Base-by-base conservation (phyloP, 2,888 invertebrate species). In the Ichneumon xanthorius region DNA sequence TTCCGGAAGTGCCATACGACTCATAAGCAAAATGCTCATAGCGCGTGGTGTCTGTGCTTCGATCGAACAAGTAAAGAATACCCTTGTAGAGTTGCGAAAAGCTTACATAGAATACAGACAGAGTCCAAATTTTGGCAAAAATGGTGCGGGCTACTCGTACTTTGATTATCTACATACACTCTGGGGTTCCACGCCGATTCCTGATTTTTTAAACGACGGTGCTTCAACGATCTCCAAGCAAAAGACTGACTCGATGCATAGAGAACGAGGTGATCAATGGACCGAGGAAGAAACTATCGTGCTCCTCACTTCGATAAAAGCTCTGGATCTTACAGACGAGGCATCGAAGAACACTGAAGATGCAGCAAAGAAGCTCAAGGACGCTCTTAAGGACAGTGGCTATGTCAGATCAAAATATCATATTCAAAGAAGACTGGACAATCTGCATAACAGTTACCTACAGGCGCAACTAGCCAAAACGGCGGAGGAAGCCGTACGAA, bases 211-310 rank as follows among this genome's bases (percentile, higher is more conserved):
- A 16, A 53, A 9, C 11, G 61, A 30, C 16, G 9, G 9, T n/a
- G n/a, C 45, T 48, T 16, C 45, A 1, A 48, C 4, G 5, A 48
- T 19, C 9, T 6, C 3, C 3, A 76, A 5, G 26, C 33, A 45
- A n/a, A 71, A 61, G 22, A 53, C 58, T 7, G 80, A 67, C 4
- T 4, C 40, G 53, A 40, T 30, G 22, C 65, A 61, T 1, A 84
- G 81, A 70, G 87, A 87, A 7, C 63, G 73, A 26, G 87, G 87
- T 55, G 89, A 90, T 70, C 85, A 80, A 58, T 90, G 90, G 90
- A 88, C 89, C 0, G 85, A 86, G 11, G 88, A 89, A 70, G 89
- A 90, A 81, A 90, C 89, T 1, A 85, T 89, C 70, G 80, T 89
- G 2, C 72, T 90, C 6, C 68, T 89, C 19, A 88, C 88, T 11